These are phyloP conservation scores for Philopotamus ludificatus DNA, from an alignment of 1,140 invertebrate species.

Conservation along the genomic window DNA sequence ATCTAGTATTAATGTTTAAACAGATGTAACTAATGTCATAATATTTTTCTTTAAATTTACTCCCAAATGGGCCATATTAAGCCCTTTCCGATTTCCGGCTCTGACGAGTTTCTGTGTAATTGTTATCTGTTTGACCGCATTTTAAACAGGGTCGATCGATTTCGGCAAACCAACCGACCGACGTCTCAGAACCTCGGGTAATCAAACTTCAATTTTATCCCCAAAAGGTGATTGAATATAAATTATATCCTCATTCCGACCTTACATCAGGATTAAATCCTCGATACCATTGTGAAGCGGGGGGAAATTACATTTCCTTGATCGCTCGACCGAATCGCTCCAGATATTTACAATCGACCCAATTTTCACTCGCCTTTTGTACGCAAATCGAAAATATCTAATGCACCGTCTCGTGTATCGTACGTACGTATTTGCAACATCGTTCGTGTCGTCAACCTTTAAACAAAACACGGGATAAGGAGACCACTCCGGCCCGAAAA, in stretches of 20 bases:
- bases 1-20: no score
- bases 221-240: conserved; percentile 4
- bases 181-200: not conserved
- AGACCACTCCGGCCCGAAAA: conserved; percentile 1
- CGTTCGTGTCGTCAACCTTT: not conserved
- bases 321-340: not conserved
- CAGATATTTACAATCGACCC: conserved; percentile 19
- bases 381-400: not conserved
- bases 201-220: conserved; percentile 24
- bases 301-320: conserved; percentile 20
- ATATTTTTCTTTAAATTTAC: no score
- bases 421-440: not conserved
- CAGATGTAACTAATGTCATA: no score
- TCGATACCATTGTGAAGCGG: not conserved
- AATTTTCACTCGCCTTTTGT: not conserved
- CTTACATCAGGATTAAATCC: not conserved
- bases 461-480: conserved; percentile 5
- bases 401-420: no score
- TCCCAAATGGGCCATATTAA: no score
- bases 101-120: no score
- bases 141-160: conserved; percentile 5
- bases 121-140: not conserved
- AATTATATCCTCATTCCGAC: conserved; percentile 5
- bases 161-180: not conserved
- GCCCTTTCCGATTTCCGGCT: no score